Base-by-base conservation (phyloP, 2,797 vertebrate genomes). In the Buphagus erythrorhynchus region DNA sequence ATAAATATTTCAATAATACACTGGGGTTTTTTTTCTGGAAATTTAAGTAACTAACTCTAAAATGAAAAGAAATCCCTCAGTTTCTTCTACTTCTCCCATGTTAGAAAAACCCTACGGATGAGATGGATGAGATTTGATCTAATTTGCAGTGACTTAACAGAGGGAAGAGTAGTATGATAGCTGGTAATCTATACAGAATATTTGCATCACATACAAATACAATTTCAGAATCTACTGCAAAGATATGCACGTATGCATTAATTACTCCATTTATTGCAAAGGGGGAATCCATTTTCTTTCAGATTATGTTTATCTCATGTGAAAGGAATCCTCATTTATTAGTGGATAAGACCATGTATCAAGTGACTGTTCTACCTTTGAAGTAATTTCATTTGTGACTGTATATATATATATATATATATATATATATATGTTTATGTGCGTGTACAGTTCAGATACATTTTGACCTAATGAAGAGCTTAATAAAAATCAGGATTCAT, bases 401-500 rank as follows among this genome's bases (percentile, higher is more conserved):
- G 42, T 66, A 48, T 68, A 94, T 94, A 96, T 93, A 61, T n/a
- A n/a, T n/a, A n/a, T 66, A 13, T 80, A 66, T 85, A 4, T 40
- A 9, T 66, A 18, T 33, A 19, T 52, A 19, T n/a, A 6, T 46
- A 11, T 55, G 4, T 55, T 4, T 65, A 10, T 35, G 26, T 63
- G 33, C 66, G 86, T 85, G 85, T 79, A 88, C 85, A 96, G 85
- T 95, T 88, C 84, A 93, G 88, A 86, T 96, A 83, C 67, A 67
- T 96, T 98, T 96, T 97, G 93, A 86, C 91, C 98, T 98, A 98
- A 98, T 98, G 92, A 98, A 97, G 93, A 97, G 82, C 88, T 97
- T 98, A 97, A 97, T 98, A 98, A 97, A 98, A 98, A 97, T 97
- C 95, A 97, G 86, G 86, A 95, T 98, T 98, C 95, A 93, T 97